Evolutionary conservation across 2,888 invertebrate genomes (phyloP), one percentile per base, ranked within the genome.

Genomic region (Meiosimyza platycephala): DNA sequence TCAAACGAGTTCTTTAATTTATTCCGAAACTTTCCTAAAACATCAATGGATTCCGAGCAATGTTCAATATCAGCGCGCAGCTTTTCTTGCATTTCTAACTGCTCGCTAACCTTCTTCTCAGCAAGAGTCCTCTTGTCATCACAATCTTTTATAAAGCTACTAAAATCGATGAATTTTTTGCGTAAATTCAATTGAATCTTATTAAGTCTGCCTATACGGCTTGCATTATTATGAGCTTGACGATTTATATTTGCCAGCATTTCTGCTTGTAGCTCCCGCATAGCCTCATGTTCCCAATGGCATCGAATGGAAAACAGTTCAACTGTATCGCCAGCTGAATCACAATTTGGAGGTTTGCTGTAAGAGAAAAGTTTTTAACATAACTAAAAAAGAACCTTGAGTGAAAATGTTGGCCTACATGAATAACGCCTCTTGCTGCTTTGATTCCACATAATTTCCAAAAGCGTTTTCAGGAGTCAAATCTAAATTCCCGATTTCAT

Each of bases 261-360:
- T 73, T 85, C 81, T 0, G 78, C 76, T 72, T 88, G 88, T 50
- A 85, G 74, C 5, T 78, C 76, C 48, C 80, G 47, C 84, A 86
- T 85, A 4, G 83, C 81, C 1, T 79, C 78, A 74, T 85, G 78
- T 74, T 87, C 85, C 0, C 85, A 81, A 40, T 83, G 79, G 82
- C 84, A 86, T 73, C 82, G 80, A 63, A 87, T 83, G 50, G 82
- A 82, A 6, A 85, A 76, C 68, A 86, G 76, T 76, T 87, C 86
- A 47, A 87, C 79, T 3, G 84, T 84, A 67, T 86, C 85, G 0
- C 85, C 84, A 0, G 86, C 80, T 3, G 84, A 82, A 72, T 87
- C 87, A 86, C 86, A 87, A 62, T 84, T 84, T 3, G 87, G 86
- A 0, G 85, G 82, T 57, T 86, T 87, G 1, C 87, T 87, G 52